Conservation (phyloP, 2,888 invertebrate species). For the Epirrhoe alternata region DNA sequence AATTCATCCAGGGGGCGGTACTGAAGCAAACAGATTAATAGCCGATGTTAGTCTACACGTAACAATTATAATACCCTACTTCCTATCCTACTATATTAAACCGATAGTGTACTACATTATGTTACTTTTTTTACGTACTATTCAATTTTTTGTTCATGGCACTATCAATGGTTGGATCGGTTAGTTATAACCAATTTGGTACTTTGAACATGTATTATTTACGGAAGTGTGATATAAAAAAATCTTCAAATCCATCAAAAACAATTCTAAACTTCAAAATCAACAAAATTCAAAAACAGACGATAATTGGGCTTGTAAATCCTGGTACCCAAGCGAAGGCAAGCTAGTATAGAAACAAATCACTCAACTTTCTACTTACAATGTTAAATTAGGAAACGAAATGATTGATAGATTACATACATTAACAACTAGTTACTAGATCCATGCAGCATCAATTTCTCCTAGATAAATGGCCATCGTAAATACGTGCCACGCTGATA, state of each 20-base stretch:
- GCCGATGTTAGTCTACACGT: constrained; percentile 20
- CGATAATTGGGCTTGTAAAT: too few species aligned
- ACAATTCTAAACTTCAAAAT: too few species aligned
- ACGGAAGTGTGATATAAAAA: too few species aligned
- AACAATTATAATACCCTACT: constrained; percentile 15
- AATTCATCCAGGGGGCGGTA: constrained; percentile 27
- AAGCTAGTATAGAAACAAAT: not conserved
- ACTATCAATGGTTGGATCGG: too few species aligned
- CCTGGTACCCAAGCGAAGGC: not conserved
- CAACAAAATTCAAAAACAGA: too few species aligned
- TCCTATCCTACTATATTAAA: not conserved
- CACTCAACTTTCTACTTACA: constrained; percentile 1
- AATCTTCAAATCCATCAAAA: too few species aligned
- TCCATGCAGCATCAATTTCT: constrained; percentile 44
- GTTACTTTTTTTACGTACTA: too few species aligned
- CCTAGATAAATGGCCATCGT: constrained; percentile 44
- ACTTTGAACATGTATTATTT: too few species aligned
- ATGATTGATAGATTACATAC: constrained; percentile 25
- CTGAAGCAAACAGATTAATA: constrained; percentile 23
- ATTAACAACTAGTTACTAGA: constrained; percentile 26
- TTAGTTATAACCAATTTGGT: too few species aligned
- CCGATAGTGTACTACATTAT: too few species aligned
- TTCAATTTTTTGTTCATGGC: too few species aligned
- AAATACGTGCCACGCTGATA: constrained; percentile 49
- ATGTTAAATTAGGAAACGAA: constrained; percentile 23